Evolutionary conservation across 2,797 vertebrate genomes (phyloP).

Genomic region (Enteromius thamalakanensis): DNA sequence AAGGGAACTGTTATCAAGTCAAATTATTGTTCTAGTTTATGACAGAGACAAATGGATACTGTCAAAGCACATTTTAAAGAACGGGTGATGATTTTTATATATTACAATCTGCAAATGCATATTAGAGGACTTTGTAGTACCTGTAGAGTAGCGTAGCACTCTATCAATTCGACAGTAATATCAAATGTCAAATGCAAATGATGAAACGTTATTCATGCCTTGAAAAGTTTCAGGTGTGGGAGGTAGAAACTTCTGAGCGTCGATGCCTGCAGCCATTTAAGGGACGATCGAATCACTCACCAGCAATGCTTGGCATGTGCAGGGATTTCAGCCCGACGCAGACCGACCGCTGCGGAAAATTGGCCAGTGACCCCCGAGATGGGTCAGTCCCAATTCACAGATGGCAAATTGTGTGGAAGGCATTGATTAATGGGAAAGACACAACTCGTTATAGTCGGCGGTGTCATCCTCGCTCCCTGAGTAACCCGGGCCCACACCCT

Average conservation of each 20-base stretch:
- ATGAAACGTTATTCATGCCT: constrained; percentile 22
- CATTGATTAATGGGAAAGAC: constrained; percentile 85
- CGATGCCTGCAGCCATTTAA: constrained; percentile 35
- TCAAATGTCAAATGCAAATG: constrained; percentile 48
- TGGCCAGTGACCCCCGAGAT: constrained; percentile 80
- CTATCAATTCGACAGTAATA: constrained; percentile 32
- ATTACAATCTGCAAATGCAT: constrained; percentile 23
- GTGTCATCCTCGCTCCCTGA: constrained; percentile 69
- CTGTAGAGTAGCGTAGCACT: constrained; percentile 9
- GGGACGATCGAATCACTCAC: constrained; percentile 75
- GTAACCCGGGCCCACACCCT: constrained; percentile 39
- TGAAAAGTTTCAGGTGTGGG: constrained; percentile 39
- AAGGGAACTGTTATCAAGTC: constrained; percentile 5
- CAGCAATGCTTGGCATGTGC: constrained; percentile 71
- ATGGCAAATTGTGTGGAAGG: constrained; percentile 82
- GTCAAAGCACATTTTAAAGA: constrained; percentile 17
- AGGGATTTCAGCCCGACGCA: constrained; percentile 67
- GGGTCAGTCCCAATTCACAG: constrained; percentile 81
- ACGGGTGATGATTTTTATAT: neutral
- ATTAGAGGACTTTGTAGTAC: constrained; percentile 19
- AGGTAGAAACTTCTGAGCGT: constrained; percentile 33
- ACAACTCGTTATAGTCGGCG: constrained; percentile 76
- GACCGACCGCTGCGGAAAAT: constrained; percentile 77
- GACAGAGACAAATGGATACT: constrained; percentile 38
- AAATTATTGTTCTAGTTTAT: constrained; percentile 24